These are phyloP conservation scores for Melinaea menophilus DNA, from an alignment of 2,888 invertebrate genomes.

Conservation along the genomic window DNA sequence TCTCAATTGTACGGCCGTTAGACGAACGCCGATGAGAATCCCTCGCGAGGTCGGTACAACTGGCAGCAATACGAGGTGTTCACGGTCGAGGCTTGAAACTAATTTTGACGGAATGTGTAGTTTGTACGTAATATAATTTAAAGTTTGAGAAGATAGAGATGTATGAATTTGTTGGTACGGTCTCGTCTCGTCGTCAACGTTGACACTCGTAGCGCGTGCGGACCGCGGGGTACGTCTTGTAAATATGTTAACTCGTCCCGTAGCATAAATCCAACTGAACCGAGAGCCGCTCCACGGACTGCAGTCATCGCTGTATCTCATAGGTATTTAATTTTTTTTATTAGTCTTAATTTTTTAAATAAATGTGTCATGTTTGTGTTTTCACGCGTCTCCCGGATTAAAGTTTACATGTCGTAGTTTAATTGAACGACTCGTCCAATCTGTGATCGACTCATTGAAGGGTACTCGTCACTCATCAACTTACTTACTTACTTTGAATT, in stretches of 20 bases:
- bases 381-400: constrained; percentile 47
- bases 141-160: neutral
- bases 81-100: constrained; percentile 19
- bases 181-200: neutral
- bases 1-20: neutral
- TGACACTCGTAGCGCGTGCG: constrained; percentile 55
- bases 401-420: constrained; percentile 38
- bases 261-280: constrained; percentile 71
- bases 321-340: constrained; percentile 74
- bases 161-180: neutral
- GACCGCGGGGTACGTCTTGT: constrained; percentile 70
- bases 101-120: constrained; percentile 15
- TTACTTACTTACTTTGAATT: constrained; percentile 49
- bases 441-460: constrained; percentile 37
- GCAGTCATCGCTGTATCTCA: constrained; percentile 76
- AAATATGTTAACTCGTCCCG: constrained; percentile 69
- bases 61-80: constrained; percentile 27
- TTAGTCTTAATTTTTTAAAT: constrained; percentile 66
- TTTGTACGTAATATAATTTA: constrained; percentile 1
- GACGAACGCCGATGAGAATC: neutral
- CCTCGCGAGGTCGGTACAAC: constrained; percentile 9
- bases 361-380: constrained; percentile 67
- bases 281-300: constrained; percentile 55
- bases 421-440: constrained; percentile 40
- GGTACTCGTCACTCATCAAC: constrained; percentile 41